A percentile compares a stretch with the other conserved stretches of the same genome.
Conservation (phyloP, 2,797 vertebrate genomes). For the Natrix natrix region DNA sequence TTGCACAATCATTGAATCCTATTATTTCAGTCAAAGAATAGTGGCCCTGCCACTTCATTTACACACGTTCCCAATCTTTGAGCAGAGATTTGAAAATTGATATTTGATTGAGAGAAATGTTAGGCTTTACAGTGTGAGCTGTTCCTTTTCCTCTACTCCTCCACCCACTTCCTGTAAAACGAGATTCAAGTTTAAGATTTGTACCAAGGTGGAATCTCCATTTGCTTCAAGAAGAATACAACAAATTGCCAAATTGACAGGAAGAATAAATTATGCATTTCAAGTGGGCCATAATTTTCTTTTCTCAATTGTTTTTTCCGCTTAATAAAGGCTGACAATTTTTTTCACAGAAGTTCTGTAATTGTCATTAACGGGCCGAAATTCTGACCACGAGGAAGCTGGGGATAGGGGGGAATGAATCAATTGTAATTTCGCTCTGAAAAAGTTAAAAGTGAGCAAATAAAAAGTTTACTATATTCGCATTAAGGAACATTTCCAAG, state of each 20-base stretch:
- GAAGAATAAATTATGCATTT: not conserved
- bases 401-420: not conserved
- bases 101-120: not conserved
- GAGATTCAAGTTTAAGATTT: not conserved
- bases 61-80: not conserved
- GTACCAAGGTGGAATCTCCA: not conserved
- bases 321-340: not conserved
- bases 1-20: not conserved
- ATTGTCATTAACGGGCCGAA: not conserved
- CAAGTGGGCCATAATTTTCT: not conserved
- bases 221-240: not conserved
- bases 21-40: not conserved
- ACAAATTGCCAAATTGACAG: not conserved
- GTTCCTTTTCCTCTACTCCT: not conserved
- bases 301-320: not conserved
- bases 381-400: fast-evolving
- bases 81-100: not conserved
- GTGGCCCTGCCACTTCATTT: not conserved
- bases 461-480: not conserved
- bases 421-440: not conserved
- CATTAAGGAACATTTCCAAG: not conserved
- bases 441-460: not conserved
- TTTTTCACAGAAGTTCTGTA: not conserved
- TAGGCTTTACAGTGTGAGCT: not conserved
- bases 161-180: not conserved